Base-by-base conservation (phyloP, 2,888 invertebrate species). In the Eilema sororculum region DNA sequence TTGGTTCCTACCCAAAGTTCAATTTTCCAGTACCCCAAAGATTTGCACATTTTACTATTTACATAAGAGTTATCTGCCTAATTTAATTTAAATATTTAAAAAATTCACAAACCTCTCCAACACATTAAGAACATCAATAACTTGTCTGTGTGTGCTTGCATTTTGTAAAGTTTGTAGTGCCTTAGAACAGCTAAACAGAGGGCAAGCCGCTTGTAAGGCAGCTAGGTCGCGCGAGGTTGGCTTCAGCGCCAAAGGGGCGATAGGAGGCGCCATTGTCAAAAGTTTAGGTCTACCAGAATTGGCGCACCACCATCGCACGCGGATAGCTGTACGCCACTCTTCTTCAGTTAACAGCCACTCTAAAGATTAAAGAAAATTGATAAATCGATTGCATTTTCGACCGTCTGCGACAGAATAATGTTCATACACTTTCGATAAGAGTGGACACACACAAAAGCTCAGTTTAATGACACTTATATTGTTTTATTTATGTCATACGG, bases 91-190 rank as follows among this genome's bases (percentile, higher is more conserved):
- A 52, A 9, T 46, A 20, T 63, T 12, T 12, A n/a, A 57, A 57
- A 24, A 60, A 10, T 46, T 59, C 25, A 77, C 78, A 88, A 90
- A 97, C 97, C 96, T 95, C 65, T 95, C 95, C 52, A 97, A 87
- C 70, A 94, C 89, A 78, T 95, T 91, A 13, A 97, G 85, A 0
- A 96, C 95, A 56, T 96, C 95, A 24, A 89, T 89, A 5, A 97
- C 97, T 75, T 94, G 93, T 70, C 88, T 89, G 82, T 97, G 97
- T 0, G 96, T 94, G 0, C 96, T 96, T 0, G 96, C 96, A 85
- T 96, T 97, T 84, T 97, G 96, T 67, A 97, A 91, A 30, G 93
- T 93, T 52, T 95, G 89, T 62, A 97, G 86, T 69, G 96, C 95
- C 65, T 93, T 94, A 4, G 95, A 90, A 59, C 96, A 94, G 57